Base-by-base conservation (phyloP, 2,888 invertebrate genomes). In the Dermolepida albohirtum region DNA sequence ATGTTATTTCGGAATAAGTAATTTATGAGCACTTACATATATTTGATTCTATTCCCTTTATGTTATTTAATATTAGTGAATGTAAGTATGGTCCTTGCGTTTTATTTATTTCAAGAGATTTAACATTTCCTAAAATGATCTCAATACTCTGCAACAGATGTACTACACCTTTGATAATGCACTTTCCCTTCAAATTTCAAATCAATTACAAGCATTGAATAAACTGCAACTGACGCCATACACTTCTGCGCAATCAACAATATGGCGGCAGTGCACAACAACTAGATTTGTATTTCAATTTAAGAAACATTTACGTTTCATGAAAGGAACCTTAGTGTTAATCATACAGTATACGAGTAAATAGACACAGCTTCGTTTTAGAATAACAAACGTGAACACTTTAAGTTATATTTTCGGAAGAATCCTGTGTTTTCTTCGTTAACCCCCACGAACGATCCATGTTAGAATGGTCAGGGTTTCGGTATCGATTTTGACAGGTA, bases 401-500 rank as follows among this genome's bases (percentile, higher is more conserved):
- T 64, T 51, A 57, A 66, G 50, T 62, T 66, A 66, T 51, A 55
- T 65, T 66, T 52, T 11, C 49, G 12, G 43, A 16, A 14, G 54
- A 55, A 47, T 63, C 27, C 8, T 34, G 34, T 34, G 34, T 34
- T 34, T 34, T 34, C 34, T 34, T 8, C 34, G 34, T 34, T 34
- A 34, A 34, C 34, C 34, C 34, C 34, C 34, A 34, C 34, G 34
- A 34, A 34, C 34, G 27, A 50, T 29, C 5, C 22, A 49, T 34
- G 44, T 63, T 7, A 34, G 12, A 12, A 40, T 12, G 34, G 55
- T 62, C 17, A 44, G 47, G 50, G 50, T 16, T 55, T 50, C 43
- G 29, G 64, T 66, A 69, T 69, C 66, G 69, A 69, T 69, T 66
- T 65, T 67, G 51, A 64, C 52, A 44, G 59, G 50, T 51, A 34